Conservation (phyloP, 2,888 invertebrate genomes). For the Carabus problematicus region DNA sequence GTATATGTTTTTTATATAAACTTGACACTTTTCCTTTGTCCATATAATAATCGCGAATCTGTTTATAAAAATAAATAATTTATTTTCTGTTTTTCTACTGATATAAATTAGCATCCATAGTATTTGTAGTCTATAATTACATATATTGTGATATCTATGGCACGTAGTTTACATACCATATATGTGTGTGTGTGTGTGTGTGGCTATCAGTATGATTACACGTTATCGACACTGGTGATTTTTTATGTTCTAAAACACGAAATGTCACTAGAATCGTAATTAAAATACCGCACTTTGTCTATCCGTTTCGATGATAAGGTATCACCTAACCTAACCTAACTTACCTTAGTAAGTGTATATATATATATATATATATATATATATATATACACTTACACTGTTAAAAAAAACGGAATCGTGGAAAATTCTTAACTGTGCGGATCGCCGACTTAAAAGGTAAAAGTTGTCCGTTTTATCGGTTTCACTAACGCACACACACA, state of each 20-base stretch:
- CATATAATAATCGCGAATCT: too few species aligned
- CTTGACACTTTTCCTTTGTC: too few species aligned
- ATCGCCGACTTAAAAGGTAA: slow-evolving; percentile 28
- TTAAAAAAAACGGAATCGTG: too few species aligned
- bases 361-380: not conserved
- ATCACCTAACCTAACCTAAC: not conserved
- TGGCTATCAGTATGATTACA: not conserved
- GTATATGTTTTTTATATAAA: too few species aligned
- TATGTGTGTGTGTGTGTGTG: not conserved
- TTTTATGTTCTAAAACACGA: slow-evolving; percentile 16
- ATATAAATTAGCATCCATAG: too few species aligned
- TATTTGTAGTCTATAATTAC: too few species aligned
- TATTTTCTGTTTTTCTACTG: too few species aligned
- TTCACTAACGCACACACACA: slow-evolving; percentile 3
- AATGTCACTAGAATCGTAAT: slow-evolving; percentile 31
- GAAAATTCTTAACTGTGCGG: too few species aligned
- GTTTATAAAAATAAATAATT: too few species aligned
- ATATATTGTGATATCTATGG: not conserved
- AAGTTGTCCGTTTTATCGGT: slow-evolving; percentile 34
- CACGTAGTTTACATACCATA: not conserved
- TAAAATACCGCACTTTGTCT: slow-evolving; percentile 26
- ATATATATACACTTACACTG: not conserved
- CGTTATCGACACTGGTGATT: too few species aligned
- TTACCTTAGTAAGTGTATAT: not conserved
- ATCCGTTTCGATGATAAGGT: slow-evolving; percentile 29